Percentiles rank a stretch among this genome's conserved stretches.
Evolutionary conservation across 2,888 invertebrate genomes (phyloP).

Genomic region (Dicyrtomina minuta): DNA sequence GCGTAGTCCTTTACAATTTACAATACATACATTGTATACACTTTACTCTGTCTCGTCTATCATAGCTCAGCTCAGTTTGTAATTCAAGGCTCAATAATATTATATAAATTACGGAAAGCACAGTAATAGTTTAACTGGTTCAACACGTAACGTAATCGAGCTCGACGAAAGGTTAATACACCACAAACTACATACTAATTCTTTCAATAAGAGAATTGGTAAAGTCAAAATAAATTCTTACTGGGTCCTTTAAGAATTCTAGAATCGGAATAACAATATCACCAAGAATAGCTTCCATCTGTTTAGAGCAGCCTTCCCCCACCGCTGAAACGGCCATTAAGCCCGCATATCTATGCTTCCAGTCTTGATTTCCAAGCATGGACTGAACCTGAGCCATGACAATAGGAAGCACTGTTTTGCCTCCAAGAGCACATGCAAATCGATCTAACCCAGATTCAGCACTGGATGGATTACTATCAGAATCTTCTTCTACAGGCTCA

Average conservation of each 20-base stretch:
- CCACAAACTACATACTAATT: no score
- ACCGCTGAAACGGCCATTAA: slow-evolving; percentile 98
- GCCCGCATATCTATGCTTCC: slow-evolving; percentile 92
- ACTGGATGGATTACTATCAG: slow-evolving; percentile 80
- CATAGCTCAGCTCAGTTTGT: no score
- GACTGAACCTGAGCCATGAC: slow-evolving; percentile 81
- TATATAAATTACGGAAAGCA: no score
- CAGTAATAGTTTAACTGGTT: no score
- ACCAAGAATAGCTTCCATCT: slow-evolving; percentile 93
- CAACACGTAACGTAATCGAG: no score
- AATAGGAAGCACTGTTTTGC: slow-evolving; percentile 85
- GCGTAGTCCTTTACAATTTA: no score
- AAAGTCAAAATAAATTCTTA: no score
- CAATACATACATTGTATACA: no score
- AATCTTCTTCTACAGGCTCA: slow-evolving; percentile 84
- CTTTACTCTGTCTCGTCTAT: no score
- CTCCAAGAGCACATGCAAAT: slow-evolving; percentile 94
- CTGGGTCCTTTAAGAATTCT: slow-evolving; percentile 79
- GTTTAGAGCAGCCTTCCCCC: slow-evolving; percentile 97
- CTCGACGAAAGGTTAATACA: no score
- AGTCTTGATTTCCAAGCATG: slow-evolving; percentile 80
- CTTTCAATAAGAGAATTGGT: no score
- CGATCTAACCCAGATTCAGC: slow-evolving; percentile 96
- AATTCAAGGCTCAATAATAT: no score
- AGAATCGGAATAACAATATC: slow-evolving; percentile 89